Base-by-base conservation (phyloP, 2,113 vertebrate species). In the Zingel zingel region DNA sequence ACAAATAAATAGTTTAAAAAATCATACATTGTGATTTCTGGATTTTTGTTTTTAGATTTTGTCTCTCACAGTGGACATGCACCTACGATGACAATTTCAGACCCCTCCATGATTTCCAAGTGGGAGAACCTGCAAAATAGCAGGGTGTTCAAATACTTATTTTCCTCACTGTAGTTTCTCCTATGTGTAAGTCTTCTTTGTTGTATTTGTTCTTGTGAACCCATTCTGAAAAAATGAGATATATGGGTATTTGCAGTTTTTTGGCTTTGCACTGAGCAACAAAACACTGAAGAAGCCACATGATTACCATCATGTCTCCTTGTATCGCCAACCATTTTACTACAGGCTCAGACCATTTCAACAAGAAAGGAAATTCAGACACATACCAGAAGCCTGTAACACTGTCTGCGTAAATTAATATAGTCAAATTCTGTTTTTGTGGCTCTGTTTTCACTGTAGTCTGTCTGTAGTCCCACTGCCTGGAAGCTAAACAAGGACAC, bases 341-440 rank as follows among this genome's bases (percentile, higher is more conserved):
- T 12, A 3, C 4, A 51, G 13, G 4, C 30, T 64, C 15, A 21
- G 56, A 56, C 8, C 1, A 39, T 82, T 82, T 70, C 25, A 76
- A 19, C 36, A 36, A 72, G n/a, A 43, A 33, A 61, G 33, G 14
- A 48, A 36, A 48, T 30, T 39, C 8, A 58, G n/a, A 72, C 27
- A 77, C 39, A 71, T n/a, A 64, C 12, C 43, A 58, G n/a, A 71
- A 21, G 25, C 16, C 16, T n/a, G 30, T 72, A 30, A 33, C 23
- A 66, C 15, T 61, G 23, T 51, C 58, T 53, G 16, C 1, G 0
- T 58, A 67, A 33, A 54, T 21, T 8, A 36, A 74, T 15, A 62
- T 16, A n/a, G 13, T 45, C 14, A 59, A 73, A 65, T 51, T 18
- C 4, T 19, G 36, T 58, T 39, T n/a, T 33, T 58, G 27, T 21